A percentile compares a stretch with the other conserved stretches of the same genome.
Conservation (phyloP, 2,888 invertebrate genomes). For the Hipparchia sbordonii region DNA sequence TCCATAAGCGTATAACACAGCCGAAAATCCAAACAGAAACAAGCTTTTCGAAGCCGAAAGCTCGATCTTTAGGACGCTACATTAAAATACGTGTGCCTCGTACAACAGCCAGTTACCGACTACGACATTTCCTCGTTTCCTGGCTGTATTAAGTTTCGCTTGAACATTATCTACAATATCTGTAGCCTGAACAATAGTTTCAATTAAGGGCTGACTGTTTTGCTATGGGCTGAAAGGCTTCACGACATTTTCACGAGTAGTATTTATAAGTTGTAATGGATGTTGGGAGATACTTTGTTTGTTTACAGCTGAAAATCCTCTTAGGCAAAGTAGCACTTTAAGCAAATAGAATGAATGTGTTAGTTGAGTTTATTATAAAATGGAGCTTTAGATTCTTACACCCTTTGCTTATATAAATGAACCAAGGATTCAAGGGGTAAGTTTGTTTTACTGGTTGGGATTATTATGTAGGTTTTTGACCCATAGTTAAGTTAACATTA, state of each 20-base stretch:
- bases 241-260: not conserved
- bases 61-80: not conserved
- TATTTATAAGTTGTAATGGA: not conserved
- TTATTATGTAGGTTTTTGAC: no score
- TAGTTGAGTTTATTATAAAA: no score
- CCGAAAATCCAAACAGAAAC: not conserved
- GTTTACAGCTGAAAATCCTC: not conserved
- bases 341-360: no score
- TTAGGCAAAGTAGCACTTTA: no score
- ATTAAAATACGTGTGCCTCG: conserved; percentile 1
- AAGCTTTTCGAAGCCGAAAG: conserved; percentile 10
- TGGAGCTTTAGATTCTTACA: no score
- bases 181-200: not conserved
- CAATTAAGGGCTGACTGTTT: not conserved
- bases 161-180: not conserved
- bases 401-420: no score
- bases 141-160: not conserved
- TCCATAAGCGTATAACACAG: not conserved
- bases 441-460: no score
- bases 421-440: no score
- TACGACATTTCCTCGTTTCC: not conserved
- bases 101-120: conserved; percentile 1
- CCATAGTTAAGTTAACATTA: no score
- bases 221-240: not conserved
- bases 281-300: not conserved